phyloP scores from a whole-genome alignment of 2,113 vertebrate species.

The Dasyornis broadbenti region DNA sequence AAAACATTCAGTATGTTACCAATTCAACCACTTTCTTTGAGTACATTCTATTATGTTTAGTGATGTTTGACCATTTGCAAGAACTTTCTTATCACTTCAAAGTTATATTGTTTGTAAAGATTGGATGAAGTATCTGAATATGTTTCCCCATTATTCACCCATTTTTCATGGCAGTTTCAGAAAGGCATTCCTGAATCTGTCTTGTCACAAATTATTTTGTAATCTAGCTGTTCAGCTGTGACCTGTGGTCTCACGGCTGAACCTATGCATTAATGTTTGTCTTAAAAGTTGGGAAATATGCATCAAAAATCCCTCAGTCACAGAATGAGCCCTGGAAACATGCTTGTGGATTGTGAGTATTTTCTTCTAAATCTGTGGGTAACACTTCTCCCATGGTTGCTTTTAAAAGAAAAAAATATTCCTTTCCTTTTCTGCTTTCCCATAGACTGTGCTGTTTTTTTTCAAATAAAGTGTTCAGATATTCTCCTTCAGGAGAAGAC shows the following conservation, averaged over 20 bases:
- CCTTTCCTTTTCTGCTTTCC: background rate
- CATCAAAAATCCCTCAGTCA: background rate
- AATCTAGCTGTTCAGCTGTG: background rate
- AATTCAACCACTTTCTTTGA: background rate
- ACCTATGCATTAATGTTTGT: background rate
- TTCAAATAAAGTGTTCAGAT: background rate
- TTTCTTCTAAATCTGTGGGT: background rate
- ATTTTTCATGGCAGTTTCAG: background rate
- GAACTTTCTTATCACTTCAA: background rate
- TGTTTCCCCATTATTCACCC: rapidly evolving
- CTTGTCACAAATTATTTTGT: background rate
- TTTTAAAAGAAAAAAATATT: background rate
- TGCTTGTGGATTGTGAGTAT: background rate
- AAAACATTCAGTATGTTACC: background rate
- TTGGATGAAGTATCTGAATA: background rate
- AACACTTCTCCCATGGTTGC: background rate
- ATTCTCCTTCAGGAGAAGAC: background rate
- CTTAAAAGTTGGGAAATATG: background rate
- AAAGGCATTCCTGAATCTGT: background rate
- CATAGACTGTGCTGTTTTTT: rapidly evolving
- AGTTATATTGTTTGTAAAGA: background rate
- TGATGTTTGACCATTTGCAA: background rate
- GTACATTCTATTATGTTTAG: background rate
- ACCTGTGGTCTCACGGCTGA: background rate
- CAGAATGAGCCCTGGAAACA: background rate